A percentile compares a stretch with the other conserved stretches of the same genome.
These are phyloP conservation scores for Meta bourneti DNA, from an alignment of 2,888 invertebrate genomes.

Conservation along the genomic window DNA sequence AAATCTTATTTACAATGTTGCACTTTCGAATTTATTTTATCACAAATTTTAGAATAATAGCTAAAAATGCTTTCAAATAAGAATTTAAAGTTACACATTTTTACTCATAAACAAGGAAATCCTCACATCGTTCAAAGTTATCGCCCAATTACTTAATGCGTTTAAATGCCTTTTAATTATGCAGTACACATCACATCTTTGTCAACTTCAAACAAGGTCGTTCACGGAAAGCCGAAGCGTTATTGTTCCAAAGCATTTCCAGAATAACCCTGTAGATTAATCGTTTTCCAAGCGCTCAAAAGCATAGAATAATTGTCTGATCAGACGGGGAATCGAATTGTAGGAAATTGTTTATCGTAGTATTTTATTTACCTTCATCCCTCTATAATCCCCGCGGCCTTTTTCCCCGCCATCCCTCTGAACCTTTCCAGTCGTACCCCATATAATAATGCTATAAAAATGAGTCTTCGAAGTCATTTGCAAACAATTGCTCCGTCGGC, in stretches of 20 bases:
- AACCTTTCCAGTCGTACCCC: conserved; percentile 7
- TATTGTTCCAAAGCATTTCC: conserved; percentile 6
- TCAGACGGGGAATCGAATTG: background rate
- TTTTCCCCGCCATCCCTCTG: background rate
- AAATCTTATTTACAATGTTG: too few relatives aligned
- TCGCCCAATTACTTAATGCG: too few relatives aligned
- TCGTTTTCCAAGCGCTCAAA: conserved; percentile 31
- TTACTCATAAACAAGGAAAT: too few relatives aligned
- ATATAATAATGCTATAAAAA: conserved; percentile 59
- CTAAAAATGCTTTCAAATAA: too few relatives aligned
- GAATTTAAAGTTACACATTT: too few relatives aligned
- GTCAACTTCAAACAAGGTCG: too few relatives aligned
- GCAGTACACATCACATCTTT: too few relatives aligned
- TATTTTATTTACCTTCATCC: conserved; percentile 68
- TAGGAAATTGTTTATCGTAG: conserved; percentile 58
- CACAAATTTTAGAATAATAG: too few relatives aligned
- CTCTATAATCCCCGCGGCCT: conserved; percentile 6
- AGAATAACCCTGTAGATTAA: conserved; percentile 34
- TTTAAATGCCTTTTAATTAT: too few relatives aligned
- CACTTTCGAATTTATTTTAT: too few relatives aligned
- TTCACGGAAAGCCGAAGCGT: background rate
- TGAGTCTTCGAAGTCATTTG: conserved; percentile 70
- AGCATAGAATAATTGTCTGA: conserved; percentile 16
- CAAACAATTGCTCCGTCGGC: conserved; percentile 68
- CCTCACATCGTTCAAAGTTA: too few relatives aligned